A percentile compares a stretch with the other conserved stretches of the same genome.
Conservation (phyloP, 1,140 invertebrate genomes). For the Caenorhabditis brenneri region DNA sequence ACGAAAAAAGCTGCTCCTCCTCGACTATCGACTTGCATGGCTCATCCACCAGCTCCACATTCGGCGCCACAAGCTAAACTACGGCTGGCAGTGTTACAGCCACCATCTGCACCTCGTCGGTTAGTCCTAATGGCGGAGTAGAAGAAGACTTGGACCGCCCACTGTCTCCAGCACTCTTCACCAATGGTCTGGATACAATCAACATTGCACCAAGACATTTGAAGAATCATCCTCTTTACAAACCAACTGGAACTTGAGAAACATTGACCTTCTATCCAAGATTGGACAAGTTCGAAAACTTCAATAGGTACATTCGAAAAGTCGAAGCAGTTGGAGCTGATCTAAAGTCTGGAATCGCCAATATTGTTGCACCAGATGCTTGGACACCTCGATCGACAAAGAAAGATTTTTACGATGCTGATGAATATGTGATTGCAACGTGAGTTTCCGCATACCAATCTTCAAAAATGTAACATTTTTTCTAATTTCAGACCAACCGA, state of each 20-base stretch:
- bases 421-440: conserved; percentile 60
- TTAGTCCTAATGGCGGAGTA: too few species aligned
- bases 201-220: not conserved
- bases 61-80: too few species aligned
- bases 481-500: conserved; percentile 65
- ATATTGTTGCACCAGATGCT: conserved; percentile 64
- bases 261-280: conserved; percentile 63
- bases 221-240: conserved; percentile 35
- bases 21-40: too few species aligned
- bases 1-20: too few species aligned
- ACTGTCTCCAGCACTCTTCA: not conserved
- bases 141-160: not conserved
- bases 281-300: conserved; percentile 63
- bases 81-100: too few species aligned
- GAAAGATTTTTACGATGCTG: conserved; percentile 59
- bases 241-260: conserved; percentile 36
- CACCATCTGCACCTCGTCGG: too few species aligned
- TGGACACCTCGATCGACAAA: conserved; percentile 61
- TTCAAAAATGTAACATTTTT: too few species aligned
- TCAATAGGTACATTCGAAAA: conserved; percentile 56
- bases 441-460: conserved; percentile 46
- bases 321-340: conserved; percentile 64
- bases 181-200: not conserved
- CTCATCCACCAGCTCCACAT: too few species aligned
- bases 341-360: conserved; percentile 62